Percentiles rank a stretch among this genome's conserved stretches.
Evolutionary conservation across 2,113 vertebrate species (phyloP).

Genomic region (Podarcis cretensis): DNA sequence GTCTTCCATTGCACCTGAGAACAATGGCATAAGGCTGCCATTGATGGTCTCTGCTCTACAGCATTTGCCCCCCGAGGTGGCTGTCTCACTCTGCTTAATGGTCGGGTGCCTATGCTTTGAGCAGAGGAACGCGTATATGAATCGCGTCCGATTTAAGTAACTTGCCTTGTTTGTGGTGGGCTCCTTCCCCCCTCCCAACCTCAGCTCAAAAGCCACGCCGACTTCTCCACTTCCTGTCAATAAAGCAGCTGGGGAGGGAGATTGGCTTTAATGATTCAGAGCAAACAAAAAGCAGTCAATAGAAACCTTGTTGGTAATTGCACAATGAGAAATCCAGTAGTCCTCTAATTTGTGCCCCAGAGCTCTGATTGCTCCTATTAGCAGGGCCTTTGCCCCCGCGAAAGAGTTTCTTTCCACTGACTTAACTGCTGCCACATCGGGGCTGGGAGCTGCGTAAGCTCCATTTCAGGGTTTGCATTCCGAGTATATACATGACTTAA

Average conservation of each 20-base stretch:
- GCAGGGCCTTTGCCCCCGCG: slow-evolving; percentile 24
- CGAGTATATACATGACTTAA: background rate
- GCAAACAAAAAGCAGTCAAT: slow-evolving; percentile 60
- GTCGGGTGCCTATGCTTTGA: slow-evolving; percentile 18
- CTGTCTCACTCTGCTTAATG: too few species aligned
- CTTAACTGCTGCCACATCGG: background rate
- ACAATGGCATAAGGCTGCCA: too few species aligned
- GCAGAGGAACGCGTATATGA: slow-evolving; percentile 14
- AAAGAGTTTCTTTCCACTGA: slow-evolving; percentile 32
- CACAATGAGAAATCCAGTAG: slow-evolving; percentile 33
- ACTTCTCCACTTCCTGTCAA: slow-evolving; percentile 25
- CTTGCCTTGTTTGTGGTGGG: slow-evolving; percentile 48
- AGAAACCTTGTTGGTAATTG: slow-evolving; percentile 58
- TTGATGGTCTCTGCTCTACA: background rate
- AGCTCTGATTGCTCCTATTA: slow-evolving; percentile 30
- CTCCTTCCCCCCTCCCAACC: rapidly evolving
- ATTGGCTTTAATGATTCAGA: slow-evolving; percentile 51
- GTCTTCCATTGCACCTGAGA: too few species aligned
- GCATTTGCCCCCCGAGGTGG: too few species aligned
- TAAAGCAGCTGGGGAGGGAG: slow-evolving; percentile 48
- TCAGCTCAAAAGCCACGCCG: slow-evolving; percentile 16
- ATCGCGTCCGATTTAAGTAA: slow-evolving; percentile 36
- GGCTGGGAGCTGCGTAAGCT: too few species aligned
- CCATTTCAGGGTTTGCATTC: background rate
- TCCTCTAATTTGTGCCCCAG: slow-evolving; percentile 39